Base-by-base conservation (phyloP, 1,140 invertebrate genomes). In the Bacillus rossius region DNA sequence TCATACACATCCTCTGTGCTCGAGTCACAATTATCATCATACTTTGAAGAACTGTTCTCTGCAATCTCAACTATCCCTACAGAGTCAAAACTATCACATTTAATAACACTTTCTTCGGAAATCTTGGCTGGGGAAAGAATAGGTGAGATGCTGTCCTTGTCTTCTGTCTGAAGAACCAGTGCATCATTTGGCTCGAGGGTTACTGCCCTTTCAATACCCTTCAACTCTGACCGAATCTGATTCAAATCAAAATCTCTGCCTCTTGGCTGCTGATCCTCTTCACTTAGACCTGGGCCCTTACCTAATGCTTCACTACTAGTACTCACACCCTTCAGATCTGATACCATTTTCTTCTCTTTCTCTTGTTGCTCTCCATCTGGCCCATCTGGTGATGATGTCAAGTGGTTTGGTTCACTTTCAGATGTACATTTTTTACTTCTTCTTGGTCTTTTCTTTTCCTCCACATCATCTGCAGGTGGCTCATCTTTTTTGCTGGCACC, bases 221-320 rank as follows among this genome's bases (percentile, higher is more conserved):
- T 93, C 0, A 92, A 69, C 70, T 92, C 89, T 0, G 87, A 90
- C 61, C 89, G 75, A 57, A 92, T 91, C 75, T 91, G 86, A 73
- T 88, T 89, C 1, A 92, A 75, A 75, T 92, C 89, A 65, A 89
- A 91, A 68, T 89, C 87, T 3, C 86, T 75, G 14, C 85, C 84
- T 61, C 84, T 85, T 0, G 81, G 75, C 67, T 57, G 43, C 38
- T n/a, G 22, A 34, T 68, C 69, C 50, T 74, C 72, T 57, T 70
- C 69, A 55, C 66, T 70, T 48, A 55, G 29, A 40, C 51, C 56
- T 23, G 41, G 49, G 22, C 23, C 52, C 51, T 67, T 63, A 3
- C 37, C 61, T 14, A 65, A 58, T 19, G 42, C 42, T n/a, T 66
- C 63, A 60, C 62, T 40, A 45, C 69, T 52, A 29, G 57, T 53